A percentile compares a stretch with the other conserved stretches of the same genome.
Conservation (phyloP, 1,140 invertebrate genomes). For the Whitmania pigra region DNA sequence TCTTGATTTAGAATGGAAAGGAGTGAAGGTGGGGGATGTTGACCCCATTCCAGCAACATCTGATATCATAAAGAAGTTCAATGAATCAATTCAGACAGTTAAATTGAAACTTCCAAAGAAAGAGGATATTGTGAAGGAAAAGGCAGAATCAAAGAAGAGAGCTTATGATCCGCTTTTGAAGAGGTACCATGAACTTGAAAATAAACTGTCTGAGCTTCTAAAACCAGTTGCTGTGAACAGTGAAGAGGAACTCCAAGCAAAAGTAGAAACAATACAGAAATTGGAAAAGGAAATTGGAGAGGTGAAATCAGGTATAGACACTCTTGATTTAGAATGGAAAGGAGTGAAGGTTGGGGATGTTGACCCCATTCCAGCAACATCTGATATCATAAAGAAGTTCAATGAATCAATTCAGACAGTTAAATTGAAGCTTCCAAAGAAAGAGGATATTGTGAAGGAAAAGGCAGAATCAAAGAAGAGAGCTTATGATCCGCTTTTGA, state of each 20-base stretch:
- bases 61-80: background rate
- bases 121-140: background rate
- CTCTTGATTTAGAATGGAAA: conserved; percentile 1
- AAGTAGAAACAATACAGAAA: background rate
- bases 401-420: background rate
- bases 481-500: no score
- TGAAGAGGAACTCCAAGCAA: conserved; percentile 7
- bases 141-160: background rate
- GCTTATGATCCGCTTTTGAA: conserved; percentile 6
- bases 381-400: conserved; percentile 1
- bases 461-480: no score
- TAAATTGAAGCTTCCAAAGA: conserved; percentile 7
- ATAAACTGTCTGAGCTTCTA: background rate
- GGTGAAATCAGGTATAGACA: background rate
- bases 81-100: background rate
- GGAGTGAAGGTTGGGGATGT: background rate
- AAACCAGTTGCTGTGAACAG: background rate
- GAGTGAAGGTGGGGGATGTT: background rate
- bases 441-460: background rate
- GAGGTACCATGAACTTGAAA: background rate
- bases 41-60: background rate
- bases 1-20: background rate
- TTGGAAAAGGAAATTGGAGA: conserved; percentile 9
- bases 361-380: background rate
- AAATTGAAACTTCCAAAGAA: conserved; percentile 6